phyloP scores from a whole-genome alignment of 2,888 invertebrate genomes.

The Eudemis profundana region DNA sequence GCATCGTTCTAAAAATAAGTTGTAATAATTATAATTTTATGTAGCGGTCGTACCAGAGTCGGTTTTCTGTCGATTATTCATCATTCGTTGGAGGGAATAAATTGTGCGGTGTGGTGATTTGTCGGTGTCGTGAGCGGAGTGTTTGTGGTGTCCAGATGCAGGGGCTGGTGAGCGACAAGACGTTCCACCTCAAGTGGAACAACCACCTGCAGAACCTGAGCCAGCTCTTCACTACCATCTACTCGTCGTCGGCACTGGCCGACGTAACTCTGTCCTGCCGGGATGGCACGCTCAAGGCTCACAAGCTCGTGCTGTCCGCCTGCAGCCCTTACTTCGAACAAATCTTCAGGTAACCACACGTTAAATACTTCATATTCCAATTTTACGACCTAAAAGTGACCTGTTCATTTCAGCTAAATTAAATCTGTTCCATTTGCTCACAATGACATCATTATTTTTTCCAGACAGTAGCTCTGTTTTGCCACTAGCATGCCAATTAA shows the following conservation, averaged over 20 bases:
- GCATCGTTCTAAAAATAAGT: constrained; percentile 86
- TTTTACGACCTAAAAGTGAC: constrained; percentile 44
- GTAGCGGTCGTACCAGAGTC: constrained; percentile 82
- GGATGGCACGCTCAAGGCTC: constrained; percentile 89
- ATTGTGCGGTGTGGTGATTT: constrained; percentile 71
- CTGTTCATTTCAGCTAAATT: constrained; percentile 48
- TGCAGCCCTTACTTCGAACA: constrained; percentile 92
- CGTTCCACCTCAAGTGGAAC: constrained; percentile 89
- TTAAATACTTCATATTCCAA: constrained; percentile 43
- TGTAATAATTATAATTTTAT: constrained; percentile 86
- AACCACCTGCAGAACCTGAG: constrained; percentile 90
- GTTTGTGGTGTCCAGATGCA: constrained; percentile 83
- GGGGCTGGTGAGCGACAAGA: constrained; percentile 87
- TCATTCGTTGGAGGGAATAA: constrained; percentile 55
- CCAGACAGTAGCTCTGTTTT: constrained; percentile 51
- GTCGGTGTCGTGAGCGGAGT: constrained; percentile 65
- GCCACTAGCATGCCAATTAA: constrained; percentile 40
- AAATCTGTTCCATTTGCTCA: constrained; percentile 67
- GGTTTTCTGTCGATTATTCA: constrained; percentile 81
- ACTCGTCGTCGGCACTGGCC: constrained; percentile 88
- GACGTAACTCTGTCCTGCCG: constrained; percentile 90
- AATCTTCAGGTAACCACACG: constrained; percentile 85
- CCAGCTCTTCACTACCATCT: constrained; percentile 88
- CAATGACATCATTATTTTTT: constrained; percentile 77
- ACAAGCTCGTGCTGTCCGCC: constrained; percentile 90